These are phyloP conservation scores for Phenganax stokvisi DNA, from an alignment of 92 coral and sea anemone species.

Conservation along the genomic window DNA sequence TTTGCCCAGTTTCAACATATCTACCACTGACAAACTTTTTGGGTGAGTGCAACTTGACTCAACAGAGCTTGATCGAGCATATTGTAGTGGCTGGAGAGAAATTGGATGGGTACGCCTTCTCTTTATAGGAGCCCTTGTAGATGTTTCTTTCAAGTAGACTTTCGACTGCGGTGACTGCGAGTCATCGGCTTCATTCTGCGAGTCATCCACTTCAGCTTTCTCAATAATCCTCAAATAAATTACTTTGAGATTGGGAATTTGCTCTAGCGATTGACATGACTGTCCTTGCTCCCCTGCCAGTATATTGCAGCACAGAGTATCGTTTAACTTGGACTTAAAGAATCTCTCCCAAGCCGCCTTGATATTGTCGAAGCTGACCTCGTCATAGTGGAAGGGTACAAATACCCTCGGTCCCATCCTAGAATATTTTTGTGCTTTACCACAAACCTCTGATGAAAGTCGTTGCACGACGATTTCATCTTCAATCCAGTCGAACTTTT, in stretches of 20 bases:
- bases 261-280: constrained; percentile 13
- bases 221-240: constrained; percentile 18
- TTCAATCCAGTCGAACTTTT: constrained; percentile 12
- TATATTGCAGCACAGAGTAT: constrained; percentile 12
- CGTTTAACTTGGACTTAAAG: constrained; percentile 19
- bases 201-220: constrained; percentile 1
- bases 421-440: constrained; percentile 11
- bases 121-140: constrained; percentile 3
- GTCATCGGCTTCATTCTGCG: neutral
- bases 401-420: constrained; percentile 12
- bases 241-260: constrained; percentile 21
- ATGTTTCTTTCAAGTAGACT: neutral
- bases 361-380: constrained; percentile 10
- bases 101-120: neutral
- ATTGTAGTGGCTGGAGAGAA: neutral
- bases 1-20: constrained; percentile 28
- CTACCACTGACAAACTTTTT: constrained; percentile 15
- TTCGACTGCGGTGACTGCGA: neutral
- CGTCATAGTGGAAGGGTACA: constrained; percentile 2
- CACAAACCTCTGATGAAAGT: constrained; percentile 11
- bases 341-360: constrained; percentile 22
- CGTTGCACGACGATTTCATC: constrained; percentile 25
- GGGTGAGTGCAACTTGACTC: constrained; percentile 14
- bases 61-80: neutral
- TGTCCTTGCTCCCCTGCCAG: constrained; percentile 12